Conservation (phyloP, 2,113 vertebrate genomes). For the Rana temporaria region DNA sequence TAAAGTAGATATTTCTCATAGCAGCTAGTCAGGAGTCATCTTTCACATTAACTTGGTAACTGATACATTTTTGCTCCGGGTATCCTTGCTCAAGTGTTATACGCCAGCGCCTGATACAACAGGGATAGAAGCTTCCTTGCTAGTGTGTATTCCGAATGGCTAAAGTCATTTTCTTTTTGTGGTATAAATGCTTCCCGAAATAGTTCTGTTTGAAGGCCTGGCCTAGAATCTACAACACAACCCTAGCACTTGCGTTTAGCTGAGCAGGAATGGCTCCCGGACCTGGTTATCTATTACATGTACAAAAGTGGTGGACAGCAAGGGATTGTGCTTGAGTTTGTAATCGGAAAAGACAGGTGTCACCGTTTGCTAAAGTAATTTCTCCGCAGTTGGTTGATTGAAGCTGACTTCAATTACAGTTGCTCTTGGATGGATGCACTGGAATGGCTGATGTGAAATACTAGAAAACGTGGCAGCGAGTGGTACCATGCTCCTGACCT, state of each 20-base stretch:
- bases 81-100: too few species aligned
- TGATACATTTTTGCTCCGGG: too few species aligned
- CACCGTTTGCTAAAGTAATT: slow-evolving; percentile 55
- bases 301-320: slow-evolving; percentile 49
- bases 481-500: slow-evolving; percentile 40
- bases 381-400: slow-evolving; percentile 58
- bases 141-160: too few species aligned
- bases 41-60: too few species aligned
- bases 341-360: slow-evolving; percentile 57
- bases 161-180: too few species aligned
- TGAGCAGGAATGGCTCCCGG: slow-evolving; percentile 5
- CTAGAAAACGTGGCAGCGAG: slow-evolving; percentile 28
- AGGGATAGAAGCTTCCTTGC: too few species aligned
- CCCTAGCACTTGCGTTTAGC: neutral
- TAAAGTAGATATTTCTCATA: too few species aligned
- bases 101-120: too few species aligned
- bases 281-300: slow-evolving; percentile 52
- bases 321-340: slow-evolving; percentile 56
- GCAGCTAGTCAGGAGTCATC: too few species aligned
- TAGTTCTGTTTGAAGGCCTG: too few species aligned
- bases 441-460: slow-evolving; percentile 51
- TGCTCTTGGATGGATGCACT: slow-evolving; percentile 54
- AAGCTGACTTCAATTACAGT: slow-evolving; percentile 57
- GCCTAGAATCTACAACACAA: neutral
- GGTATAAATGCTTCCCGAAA: too few species aligned